These are phyloP conservation scores for Dromiciops gliroides DNA, from an alignment of 2,113 vertebrate genomes.

Conservation along the genomic window DNA sequence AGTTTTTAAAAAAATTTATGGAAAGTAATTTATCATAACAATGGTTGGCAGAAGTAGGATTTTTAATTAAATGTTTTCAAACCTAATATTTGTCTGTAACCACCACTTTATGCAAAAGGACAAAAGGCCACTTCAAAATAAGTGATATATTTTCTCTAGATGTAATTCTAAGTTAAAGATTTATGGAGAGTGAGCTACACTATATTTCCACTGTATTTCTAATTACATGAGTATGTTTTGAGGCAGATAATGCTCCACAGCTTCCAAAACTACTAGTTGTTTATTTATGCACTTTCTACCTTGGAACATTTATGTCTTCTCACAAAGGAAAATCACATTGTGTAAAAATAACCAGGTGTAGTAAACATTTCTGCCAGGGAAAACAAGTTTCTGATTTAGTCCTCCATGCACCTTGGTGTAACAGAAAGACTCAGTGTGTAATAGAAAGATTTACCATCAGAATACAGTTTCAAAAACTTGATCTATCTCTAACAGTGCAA, in stretches of 20 bases:
- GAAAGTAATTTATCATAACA: slow-evolving; percentile 37
- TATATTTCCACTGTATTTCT: background rate
- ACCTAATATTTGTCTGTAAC: slow-evolving; percentile 42
- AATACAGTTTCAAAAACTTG: background rate
- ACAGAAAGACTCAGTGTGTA: background rate
- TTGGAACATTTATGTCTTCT: background rate
- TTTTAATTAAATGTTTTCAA: slow-evolving; percentile 59
- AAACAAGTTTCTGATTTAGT: background rate
- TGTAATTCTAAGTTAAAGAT: slow-evolving; percentile 26
- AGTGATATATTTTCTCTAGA: background rate
- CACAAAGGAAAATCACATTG: slow-evolving; percentile 6
- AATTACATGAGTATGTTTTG: background rate
- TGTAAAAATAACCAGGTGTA: slow-evolving; percentile 15
- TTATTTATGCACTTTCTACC: background rate
- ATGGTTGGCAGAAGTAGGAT: background rate
- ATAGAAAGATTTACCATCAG: background rate
- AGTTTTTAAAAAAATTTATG: slow-evolving; percentile 22
- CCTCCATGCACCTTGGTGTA: background rate
- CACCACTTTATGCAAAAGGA: slow-evolving; percentile 47
- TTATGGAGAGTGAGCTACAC: background rate
- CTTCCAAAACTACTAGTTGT: slow-evolving; percentile 32
- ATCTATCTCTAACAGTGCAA: background rate
- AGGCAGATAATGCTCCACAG: background rate
- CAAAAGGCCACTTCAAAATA: slow-evolving; percentile 1
- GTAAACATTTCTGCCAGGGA: background rate